Percentiles rank a stretch among this genome's conserved stretches.
These are phyloP conservation scores for Potamarius usumacintae DNA, from an alignment of 2,113 vertebrate genomes.

Conservation along the genomic window DNA sequence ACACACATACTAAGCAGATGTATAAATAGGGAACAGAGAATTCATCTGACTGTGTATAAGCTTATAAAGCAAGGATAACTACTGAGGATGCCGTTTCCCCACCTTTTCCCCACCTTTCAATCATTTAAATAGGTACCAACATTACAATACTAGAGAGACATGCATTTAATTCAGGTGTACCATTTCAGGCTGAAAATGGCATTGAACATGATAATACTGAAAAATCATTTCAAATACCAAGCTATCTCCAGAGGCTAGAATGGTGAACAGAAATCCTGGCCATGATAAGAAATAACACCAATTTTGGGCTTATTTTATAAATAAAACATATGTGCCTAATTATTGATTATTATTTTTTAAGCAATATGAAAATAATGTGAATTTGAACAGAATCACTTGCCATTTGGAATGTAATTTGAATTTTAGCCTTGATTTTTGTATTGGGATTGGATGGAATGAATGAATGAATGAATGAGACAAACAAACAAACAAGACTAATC, in stretches of 20 bases:
- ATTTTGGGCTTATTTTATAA: not conserved
- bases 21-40: not conserved
- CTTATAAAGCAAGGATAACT: not conserved
- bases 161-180: not conserved
- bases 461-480: too few species aligned
- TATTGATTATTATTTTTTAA: not conserved
- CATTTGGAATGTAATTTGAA: constrained; percentile 36
- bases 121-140: constrained; percentile 3
- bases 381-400: not conserved
- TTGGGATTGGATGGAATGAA: not conserved
- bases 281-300: constrained; percentile 6
- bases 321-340: constrained; percentile 13
- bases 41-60: not conserved
- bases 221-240: constrained; percentile 43
- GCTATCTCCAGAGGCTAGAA: constrained; percentile 7
- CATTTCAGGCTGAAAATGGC: constrained; percentile 25
- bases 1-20: not conserved
- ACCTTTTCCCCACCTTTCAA: not conserved
- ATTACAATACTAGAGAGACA: not conserved
- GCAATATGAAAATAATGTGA: constrained; percentile 4
- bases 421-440: constrained; percentile 34
- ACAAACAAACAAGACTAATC: constrained; percentile 26
- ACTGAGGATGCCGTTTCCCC: not conserved
- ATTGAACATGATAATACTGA: constrained; percentile 37
- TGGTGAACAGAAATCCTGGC: not conserved